phyloP scores from a whole-genome alignment of 2,113 vertebrate species.

The Lota lota region DNA sequence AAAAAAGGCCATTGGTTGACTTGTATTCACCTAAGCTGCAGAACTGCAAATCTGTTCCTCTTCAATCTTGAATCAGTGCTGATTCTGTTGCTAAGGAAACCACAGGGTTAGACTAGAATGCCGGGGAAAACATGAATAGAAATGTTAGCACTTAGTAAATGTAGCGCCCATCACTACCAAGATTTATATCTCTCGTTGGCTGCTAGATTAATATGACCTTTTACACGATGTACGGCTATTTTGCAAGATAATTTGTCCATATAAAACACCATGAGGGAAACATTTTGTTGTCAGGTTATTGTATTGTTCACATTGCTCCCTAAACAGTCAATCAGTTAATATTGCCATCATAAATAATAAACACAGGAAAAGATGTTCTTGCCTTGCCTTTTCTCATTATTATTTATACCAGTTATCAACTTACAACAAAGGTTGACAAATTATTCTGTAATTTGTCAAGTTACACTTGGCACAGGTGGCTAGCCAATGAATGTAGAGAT shows the following conservation, averaged over 20 bases:
- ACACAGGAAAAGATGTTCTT: neutral
- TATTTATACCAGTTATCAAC: too few relatives aligned
- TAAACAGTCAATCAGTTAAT: constrained; percentile 16
- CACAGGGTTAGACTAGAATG: constrained; percentile 59
- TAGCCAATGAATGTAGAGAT: too few relatives aligned
- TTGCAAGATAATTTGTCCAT: neutral
- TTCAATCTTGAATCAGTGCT: constrained; percentile 72
- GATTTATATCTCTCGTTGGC: constrained; percentile 28
- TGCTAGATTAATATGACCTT: constrained; percentile 40
- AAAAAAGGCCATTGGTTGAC: constrained; percentile 36
- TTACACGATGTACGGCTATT: constrained; percentile 6
- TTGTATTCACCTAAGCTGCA: constrained; percentile 65
- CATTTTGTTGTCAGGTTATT: neutral
- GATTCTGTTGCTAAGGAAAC: constrained; percentile 79
- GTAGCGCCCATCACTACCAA: constrained; percentile 31
- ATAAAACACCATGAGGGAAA: neutral
- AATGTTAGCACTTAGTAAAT: constrained; percentile 50
- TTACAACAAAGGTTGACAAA: too few relatives aligned
- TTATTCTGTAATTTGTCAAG: too few relatives aligned
- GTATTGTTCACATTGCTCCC: neutral
- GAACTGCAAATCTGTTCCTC: constrained; percentile 67
- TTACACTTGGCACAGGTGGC: too few relatives aligned
- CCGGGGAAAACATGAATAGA: constrained; percentile 57
- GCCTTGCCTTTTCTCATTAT: constrained; percentile 4
- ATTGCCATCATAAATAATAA: constrained; percentile 9